These are phyloP conservation scores for Calliphora vomitoria DNA, from an alignment of 2,888 invertebrate species.

Conservation along the genomic window DNA sequence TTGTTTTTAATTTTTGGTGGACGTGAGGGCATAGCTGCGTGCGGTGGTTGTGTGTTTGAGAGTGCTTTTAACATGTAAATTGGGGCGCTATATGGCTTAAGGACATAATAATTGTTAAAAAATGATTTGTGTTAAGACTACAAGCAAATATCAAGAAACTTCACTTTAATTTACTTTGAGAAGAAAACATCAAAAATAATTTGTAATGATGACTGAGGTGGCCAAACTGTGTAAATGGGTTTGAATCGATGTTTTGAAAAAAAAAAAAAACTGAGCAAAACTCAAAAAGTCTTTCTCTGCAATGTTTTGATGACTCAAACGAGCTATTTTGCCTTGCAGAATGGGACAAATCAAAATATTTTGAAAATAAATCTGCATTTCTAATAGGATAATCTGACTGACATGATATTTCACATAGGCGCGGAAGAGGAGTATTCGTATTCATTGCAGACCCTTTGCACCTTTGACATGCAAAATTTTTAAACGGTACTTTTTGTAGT, in stretches of 20 bases:
- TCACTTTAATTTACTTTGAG: constrained; percentile 45
- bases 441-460: too few relatives aligned
- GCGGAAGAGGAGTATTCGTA: too few relatives aligned
- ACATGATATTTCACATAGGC: too few relatives aligned
- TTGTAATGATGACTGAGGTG: constrained; percentile 20
- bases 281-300: too few relatives aligned
- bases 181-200: constrained; percentile 21
- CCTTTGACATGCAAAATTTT: too few relatives aligned
- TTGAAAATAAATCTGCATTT: too few relatives aligned
- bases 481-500: too few relatives aligned
- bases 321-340: too few relatives aligned
- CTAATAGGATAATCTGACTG: too few relatives aligned
- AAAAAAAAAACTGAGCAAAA: too few relatives aligned
- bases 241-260: background rate
- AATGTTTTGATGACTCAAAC: too few relatives aligned
- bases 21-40: constrained; percentile 24
- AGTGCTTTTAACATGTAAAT: constrained; percentile 71
- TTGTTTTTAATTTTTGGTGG: background rate
- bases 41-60: constrained; percentile 10
- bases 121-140: constrained; percentile 39
- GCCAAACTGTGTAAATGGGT: background rate
- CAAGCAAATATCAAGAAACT: constrained; percentile 1
- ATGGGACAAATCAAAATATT: too few relatives aligned
- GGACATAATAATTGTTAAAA: constrained; percentile 69
- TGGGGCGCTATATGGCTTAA: constrained; percentile 64